Conservation (phyloP, 2,888 invertebrate species). For the Dione vanillae region DNA sequence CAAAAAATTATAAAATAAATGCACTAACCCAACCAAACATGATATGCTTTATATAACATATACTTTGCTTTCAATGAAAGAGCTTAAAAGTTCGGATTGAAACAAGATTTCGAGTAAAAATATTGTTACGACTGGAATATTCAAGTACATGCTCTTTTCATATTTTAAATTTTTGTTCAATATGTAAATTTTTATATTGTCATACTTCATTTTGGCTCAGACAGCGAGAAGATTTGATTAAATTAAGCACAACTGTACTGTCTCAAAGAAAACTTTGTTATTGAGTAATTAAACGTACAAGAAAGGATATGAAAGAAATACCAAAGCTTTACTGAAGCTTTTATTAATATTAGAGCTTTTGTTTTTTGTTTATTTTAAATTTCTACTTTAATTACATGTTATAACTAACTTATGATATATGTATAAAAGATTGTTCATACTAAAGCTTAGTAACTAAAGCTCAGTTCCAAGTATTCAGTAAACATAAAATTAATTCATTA, state of each 20-base stretch:
- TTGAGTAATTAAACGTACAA: slow-evolving; percentile 44
- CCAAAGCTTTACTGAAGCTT: slow-evolving; percentile 26
- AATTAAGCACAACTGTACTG: slow-evolving; percentile 31
- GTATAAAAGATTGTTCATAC: no score
- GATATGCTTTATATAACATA: not conserved
- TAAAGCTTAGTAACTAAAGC: no score
- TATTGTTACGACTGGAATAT: slow-evolving; percentile 14
- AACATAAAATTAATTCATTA: slow-evolving; percentile 9
- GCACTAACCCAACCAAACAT: not conserved
- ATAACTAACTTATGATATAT: not conserved
- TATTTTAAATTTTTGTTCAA: slow-evolving; percentile 27
- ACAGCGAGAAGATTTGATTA: slow-evolving; percentile 31
- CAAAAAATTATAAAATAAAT: not conserved
- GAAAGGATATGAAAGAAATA: slow-evolving; percentile 39
- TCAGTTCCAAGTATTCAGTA: not conserved
- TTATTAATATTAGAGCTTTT: slow-evolving; percentile 36
- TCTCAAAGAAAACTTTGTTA: slow-evolving; percentile 42
- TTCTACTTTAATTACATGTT: not conserved
- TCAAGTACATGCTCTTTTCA: slow-evolving; percentile 25
- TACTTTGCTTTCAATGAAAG: not conserved
- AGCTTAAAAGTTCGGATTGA: slow-evolving; percentile 15
- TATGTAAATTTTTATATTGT: slow-evolving; percentile 30
- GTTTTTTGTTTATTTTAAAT: slow-evolving; percentile 30
- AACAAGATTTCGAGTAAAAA: slow-evolving; percentile 22
- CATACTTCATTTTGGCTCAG: slow-evolving; percentile 25